Evolutionary conservation across 2,888 invertebrate species (phyloP).

Genomic region (Himalopsyche tibetana): DNA sequence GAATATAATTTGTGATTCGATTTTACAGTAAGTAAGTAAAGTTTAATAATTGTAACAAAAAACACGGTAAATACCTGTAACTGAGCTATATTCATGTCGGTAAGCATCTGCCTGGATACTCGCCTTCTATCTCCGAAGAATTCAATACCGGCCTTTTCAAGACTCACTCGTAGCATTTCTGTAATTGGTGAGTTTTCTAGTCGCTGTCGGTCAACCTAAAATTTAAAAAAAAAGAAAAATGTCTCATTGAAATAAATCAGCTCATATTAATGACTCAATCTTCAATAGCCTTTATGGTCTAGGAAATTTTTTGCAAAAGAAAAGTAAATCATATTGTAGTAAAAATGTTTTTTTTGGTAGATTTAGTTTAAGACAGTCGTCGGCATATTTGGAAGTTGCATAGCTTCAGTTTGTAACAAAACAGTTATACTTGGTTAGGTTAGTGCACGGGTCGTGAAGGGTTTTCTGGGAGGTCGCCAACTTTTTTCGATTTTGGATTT

Average conservation of each 20-base stretch:
- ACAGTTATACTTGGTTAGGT: no score
- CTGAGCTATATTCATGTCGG: constrained; percentile 96
- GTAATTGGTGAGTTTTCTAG: constrained; percentile 89
- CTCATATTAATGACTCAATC: no score
- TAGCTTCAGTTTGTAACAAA: no score
- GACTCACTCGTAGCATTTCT: constrained; percentile 88
- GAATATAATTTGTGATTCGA: background rate
- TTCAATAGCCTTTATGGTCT: no score
- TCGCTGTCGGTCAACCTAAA: constrained; percentile 80
- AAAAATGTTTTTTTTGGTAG: no score
- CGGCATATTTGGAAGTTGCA: no score
- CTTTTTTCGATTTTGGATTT: no score
- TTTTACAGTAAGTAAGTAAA: background rate
- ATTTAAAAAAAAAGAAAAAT: constrained; percentile 59
- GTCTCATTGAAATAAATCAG: background rate
- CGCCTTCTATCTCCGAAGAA: constrained; percentile 90
- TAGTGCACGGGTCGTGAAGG: no score
- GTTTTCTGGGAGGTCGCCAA: no score
- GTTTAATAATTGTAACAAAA: background rate
- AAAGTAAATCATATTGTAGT: no score
- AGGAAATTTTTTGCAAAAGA: no score
- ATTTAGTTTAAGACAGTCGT: no score
- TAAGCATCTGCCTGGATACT: constrained; percentile 89
- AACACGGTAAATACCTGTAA: constrained; percentile 74
- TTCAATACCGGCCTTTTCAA: constrained; percentile 89